These are phyloP conservation scores for Macrocentrus cingulum DNA, from an alignment of 1,140 invertebrate species.

Conservation along the genomic window DNA sequence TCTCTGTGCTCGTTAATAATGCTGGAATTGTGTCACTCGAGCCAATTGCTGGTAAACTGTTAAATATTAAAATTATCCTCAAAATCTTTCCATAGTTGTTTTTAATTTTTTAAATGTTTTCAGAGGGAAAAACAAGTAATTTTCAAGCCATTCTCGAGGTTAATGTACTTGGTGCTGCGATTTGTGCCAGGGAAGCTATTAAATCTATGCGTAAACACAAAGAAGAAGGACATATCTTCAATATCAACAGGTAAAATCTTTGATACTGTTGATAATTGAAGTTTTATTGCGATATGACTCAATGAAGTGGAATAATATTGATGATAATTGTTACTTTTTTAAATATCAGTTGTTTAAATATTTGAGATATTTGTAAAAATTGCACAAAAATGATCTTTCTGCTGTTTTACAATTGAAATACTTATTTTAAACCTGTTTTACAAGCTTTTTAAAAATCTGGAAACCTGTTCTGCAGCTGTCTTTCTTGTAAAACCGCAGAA, in stretches of 20 bases:
- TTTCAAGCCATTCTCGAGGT: constrained; percentile 64
- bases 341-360: too few species aligned
- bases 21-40: not conserved
- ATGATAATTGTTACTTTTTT: too few species aligned
- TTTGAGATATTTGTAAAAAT: too few species aligned
- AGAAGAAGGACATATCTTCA: constrained; percentile 69
- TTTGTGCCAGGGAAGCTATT: constrained; percentile 68
- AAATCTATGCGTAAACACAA: constrained; percentile 66
- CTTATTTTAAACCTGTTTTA: too few species aligned
- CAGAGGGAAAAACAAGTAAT: constrained; percentile 51
- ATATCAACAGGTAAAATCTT: constrained; percentile 64
- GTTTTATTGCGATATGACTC: not conserved
- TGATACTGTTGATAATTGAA: not conserved
- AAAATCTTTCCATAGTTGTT: not conserved
- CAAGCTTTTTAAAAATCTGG: too few species aligned
- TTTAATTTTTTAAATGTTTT: constrained; percentile 28
- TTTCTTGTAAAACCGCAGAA: too few species aligned
- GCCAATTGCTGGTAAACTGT: not conserved
- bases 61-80: not conserved
- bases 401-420: too few species aligned
- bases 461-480: too few species aligned
- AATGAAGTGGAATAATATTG: too few species aligned
- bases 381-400: too few species aligned
- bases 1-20: not conserved
- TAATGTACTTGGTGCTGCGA: constrained; percentile 69